Evolutionary conservation across 1,140 invertebrate genomes (phyloP).

Genomic region (Pseudomyrmex concolor): DNA sequence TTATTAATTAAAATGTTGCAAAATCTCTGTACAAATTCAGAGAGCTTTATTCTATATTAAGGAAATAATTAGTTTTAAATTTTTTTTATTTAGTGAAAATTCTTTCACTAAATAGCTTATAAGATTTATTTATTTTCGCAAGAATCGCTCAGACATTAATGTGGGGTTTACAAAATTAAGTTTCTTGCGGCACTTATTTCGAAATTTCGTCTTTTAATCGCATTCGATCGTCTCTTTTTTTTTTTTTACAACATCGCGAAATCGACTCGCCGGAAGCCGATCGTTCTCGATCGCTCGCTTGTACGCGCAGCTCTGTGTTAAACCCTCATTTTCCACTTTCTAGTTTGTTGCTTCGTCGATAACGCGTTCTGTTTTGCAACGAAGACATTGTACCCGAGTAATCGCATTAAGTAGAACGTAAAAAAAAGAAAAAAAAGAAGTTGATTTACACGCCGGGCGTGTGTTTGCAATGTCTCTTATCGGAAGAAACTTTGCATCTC

Average conservation of each 20-base stretch:
- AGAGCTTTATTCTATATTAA: too few species aligned
- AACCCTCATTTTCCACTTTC: constrained; percentile 54
- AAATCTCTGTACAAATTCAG: too few species aligned
- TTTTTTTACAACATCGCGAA: neutral
- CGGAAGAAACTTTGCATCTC: neutral
- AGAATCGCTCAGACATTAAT: too few species aligned
- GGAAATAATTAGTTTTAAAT: too few species aligned
- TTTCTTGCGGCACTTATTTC: too few species aligned
- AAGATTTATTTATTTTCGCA: too few species aligned
- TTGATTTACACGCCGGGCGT: neutral
- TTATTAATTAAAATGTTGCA: too few species aligned
- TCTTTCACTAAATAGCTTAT: too few species aligned
- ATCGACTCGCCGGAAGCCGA: constrained; percentile 9
- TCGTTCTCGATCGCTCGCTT: constrained; percentile 19
- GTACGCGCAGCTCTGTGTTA: constrained; percentile 28
- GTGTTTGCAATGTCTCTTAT: too few species aligned
- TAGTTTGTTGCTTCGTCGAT: constrained; percentile 41
- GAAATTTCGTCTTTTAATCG: neutral
- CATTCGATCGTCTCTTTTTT: neutral
- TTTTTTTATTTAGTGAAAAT: too few species aligned
- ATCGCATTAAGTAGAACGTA: constrained; percentile 33
- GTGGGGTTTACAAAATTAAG: too few species aligned
- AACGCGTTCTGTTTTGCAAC: constrained; percentile 11
- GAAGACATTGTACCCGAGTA: constrained; percentile 26
- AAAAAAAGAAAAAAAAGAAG: neutral